Conservation (phyloP, 2,797 vertebrate species). For the Phataginus tetradactyla region DNA sequence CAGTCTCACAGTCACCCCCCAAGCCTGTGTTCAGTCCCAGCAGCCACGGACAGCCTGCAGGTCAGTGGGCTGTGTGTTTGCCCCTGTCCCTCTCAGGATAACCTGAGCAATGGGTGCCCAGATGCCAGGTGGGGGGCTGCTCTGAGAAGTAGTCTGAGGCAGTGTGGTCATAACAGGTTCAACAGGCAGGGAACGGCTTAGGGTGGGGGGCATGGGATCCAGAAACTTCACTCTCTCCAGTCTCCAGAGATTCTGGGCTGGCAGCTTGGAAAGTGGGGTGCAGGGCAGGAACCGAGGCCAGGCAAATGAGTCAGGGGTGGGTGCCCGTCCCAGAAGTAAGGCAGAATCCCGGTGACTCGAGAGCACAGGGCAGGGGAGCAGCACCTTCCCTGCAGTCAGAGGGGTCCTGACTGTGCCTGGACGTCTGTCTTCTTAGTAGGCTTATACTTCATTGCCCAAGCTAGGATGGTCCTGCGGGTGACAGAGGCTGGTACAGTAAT, state of each 20-base stretch:
- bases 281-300: background rate
- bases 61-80: constrained; percentile 72
- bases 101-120: rapidly evolving
- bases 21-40: constrained; percentile 83
- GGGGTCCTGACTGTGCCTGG: background rate
- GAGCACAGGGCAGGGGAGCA: rapidly evolving
- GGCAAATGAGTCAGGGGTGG: rapidly evolving
- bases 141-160: background rate
- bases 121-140: rapidly evolving
- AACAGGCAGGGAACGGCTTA: rapidly evolving
- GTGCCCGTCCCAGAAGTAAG: background rate
- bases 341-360: rapidly evolving
- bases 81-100: background rate
- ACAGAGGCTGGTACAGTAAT: rapidly evolving
- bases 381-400: rapidly evolving
- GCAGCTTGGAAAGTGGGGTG: background rate
- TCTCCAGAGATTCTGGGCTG: background rate
- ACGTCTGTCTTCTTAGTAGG: rapidly evolving
- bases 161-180: rapidly evolving
- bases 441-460: background rate
- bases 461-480: rapidly evolving
- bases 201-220: background rate
- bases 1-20: constrained; percentile 81
- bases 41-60: constrained; percentile 79
- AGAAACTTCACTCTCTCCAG: background rate